Evolutionary conservation across 2,113 vertebrate species (phyloP).

Genomic region (Himantopus leucocephalus): DNA sequence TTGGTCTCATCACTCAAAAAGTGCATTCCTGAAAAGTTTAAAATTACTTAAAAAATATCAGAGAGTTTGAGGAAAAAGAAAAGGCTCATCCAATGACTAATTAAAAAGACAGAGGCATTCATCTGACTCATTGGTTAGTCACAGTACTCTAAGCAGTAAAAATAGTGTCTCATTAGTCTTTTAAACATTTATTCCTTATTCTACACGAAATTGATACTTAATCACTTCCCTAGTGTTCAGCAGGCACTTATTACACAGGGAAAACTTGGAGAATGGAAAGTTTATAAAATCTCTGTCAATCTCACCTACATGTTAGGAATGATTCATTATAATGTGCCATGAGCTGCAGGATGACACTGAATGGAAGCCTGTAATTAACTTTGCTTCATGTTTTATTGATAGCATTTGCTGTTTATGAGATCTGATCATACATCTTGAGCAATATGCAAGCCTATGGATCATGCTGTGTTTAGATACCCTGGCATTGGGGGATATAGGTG

Average conservation of each 20-base stretch:
- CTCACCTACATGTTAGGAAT: constrained; percentile 68
- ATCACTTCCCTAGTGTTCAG: constrained; percentile 72
- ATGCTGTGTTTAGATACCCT: not conserved
- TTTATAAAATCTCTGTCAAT: constrained; percentile 79
- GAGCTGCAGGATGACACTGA: constrained; percentile 53
- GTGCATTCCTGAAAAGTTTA: constrained; percentile 30
- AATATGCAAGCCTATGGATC: constrained; percentile 22
- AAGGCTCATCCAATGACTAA: constrained; percentile 56
- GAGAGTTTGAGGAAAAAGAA: constrained; percentile 13
- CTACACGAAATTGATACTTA: constrained; percentile 74
- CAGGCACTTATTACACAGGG: constrained; percentile 61
- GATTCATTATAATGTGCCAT: constrained; percentile 74
- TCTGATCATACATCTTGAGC: constrained; percentile 31
- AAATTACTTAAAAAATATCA: constrained; percentile 42
- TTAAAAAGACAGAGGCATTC: constrained; percentile 69
- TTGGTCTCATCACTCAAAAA: constrained; percentile 1
- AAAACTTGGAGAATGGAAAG: constrained; percentile 69
- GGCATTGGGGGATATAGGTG: not conserved
- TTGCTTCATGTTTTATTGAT: constrained; percentile 73
- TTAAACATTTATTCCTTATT: constrained; percentile 74
- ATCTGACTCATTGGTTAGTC: constrained; percentile 70
- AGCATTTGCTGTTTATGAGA: constrained; percentile 63
- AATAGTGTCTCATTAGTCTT: constrained; percentile 77
- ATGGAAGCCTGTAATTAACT: constrained; percentile 77
- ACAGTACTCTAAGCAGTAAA: constrained; percentile 65